Percentiles rank a stretch among this genome's conserved stretches.
Evolutionary conservation across 37 sponge, comb jelly and placozoan genomes (phyloP).

Genomic region (Cladorhizidae sp.): DNA sequence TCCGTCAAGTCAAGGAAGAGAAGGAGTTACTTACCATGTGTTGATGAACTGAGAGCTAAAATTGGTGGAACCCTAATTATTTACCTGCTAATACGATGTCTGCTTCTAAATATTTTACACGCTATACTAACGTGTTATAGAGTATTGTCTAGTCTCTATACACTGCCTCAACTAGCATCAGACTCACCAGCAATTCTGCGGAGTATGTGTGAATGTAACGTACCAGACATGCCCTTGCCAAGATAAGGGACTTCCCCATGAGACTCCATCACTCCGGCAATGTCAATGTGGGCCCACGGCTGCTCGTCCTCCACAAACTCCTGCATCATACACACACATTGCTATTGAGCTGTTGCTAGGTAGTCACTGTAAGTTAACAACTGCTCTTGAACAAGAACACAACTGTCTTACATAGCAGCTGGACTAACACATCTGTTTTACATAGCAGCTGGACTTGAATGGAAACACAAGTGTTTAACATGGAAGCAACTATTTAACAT

Average conservation of each 20-base stretch:
- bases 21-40: not conserved
- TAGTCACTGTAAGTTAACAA: not conserved
- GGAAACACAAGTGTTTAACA: not conserved
- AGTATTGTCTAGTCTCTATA: not conserved
- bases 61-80: not conserved
- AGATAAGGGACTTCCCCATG: conserved; percentile 67
- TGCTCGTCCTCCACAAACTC: conserved; percentile 68
- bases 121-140: not conserved
- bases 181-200: no score
- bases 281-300: conserved; percentile 89
- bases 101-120: not conserved
- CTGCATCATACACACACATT: conserved; percentile 26
- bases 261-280: conserved; percentile 90
- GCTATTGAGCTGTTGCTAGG: no score
- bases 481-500: no score
- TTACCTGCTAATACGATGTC: not conserved
- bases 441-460: not conserved
- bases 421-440: not conserved
- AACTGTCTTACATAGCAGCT: no score
- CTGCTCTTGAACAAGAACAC: no score
- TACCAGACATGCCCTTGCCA: conserved; percentile 74
- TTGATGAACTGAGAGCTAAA: not conserved
- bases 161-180: not conserved
- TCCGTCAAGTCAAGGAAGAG: no score
- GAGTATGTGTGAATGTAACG: no score